Evolutionary conservation across 2,797 vertebrate species (phyloP), one percentile per base, ranked within the genome.

Genomic region (Gobionotothen gibberifrons): DNA sequence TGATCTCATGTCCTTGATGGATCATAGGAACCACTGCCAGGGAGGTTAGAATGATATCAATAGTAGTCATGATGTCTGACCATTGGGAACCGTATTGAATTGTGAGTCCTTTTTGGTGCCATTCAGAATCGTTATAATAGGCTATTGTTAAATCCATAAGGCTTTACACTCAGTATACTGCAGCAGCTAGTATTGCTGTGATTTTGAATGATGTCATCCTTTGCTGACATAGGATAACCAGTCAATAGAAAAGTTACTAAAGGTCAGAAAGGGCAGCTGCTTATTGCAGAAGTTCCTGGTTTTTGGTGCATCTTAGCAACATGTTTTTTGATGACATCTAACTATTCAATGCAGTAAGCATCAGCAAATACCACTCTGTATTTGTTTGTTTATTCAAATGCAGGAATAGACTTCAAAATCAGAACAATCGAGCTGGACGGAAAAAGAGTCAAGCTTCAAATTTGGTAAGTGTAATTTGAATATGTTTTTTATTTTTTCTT

Each of bases 331-430:
- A 57, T 66, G 42, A 22, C 17, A 40, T 40, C 44, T 61, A 56
- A 57, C 44, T 49, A 46, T 67, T 74, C 26, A 68, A 16, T 64
- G 66, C 53, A 68, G 64, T 36, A 63, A 49, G 49, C 22, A 47
- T 58, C 22, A 68, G 12, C 61, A 49, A 26, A 9, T 12, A 9
- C 17, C 3, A 15, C 63, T 72, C 2, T 60, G 2, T 47, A 22
- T 76, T 9, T 64, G 42, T 52, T 51, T 79, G 17, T 74, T 55
- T 49, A 5, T 86, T 88, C 9, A 87, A 96, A 95, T 87, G 21
- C 94, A 99, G 98, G 98, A 84, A 99, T 99, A 56, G 98, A 99
- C 91, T 99, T 99, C 85, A 99, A 99, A 94, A 99, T 99, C 94
- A 93, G 98, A 92, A 99, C 98, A 51, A 96, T 99, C 91, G 97